Conservation (phyloP, 1,140 invertebrate genomes). For the Ostrea denselamellosa region DNA sequence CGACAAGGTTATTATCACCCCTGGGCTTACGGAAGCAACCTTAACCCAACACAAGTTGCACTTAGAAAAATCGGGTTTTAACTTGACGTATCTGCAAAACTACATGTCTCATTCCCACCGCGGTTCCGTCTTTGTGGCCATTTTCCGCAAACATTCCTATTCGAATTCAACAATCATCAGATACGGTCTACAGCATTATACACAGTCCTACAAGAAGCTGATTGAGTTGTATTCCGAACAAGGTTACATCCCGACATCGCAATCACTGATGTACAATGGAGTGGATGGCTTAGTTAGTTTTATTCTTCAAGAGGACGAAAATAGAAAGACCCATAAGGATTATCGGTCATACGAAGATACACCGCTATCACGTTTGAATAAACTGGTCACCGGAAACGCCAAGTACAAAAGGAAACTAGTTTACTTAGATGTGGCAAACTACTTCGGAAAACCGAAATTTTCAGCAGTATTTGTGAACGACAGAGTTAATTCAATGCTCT, state of each 20-base stretch:
- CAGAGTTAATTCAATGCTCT: slow-evolving; percentile 61
- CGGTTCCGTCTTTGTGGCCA: slow-evolving; percentile 65
- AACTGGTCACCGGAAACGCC: slow-evolving; percentile 58
- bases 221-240: slow-evolving; percentile 69
- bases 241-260: slow-evolving; percentile 68
- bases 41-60: slow-evolving; percentile 65
- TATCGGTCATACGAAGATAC: slow-evolving; percentile 69
- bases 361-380: slow-evolving; percentile 54
- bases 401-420: slow-evolving; percentile 58
- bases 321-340: slow-evolving; percentile 55
- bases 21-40: slow-evolving; percentile 65
- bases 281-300: slow-evolving; percentile 69
- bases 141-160: slow-evolving; percentile 68
- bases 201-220: slow-evolving; percentile 70
- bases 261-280: slow-evolving; percentile 67
- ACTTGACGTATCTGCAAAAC: slow-evolving; percentile 72
- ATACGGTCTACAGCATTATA: slow-evolving; percentile 70
- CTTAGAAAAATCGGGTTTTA: slow-evolving; percentile 66
- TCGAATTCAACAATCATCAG: slow-evolving; percentile 65
- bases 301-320: slow-evolving; percentile 68
- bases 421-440: slow-evolving; percentile 69
- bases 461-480: slow-evolving; percentile 71
- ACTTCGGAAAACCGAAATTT: slow-evolving; percentile 68
- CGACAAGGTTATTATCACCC: slow-evolving; percentile 58
- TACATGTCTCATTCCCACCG: slow-evolving; percentile 70